Base-by-base conservation (phyloP, 2,888 invertebrate genomes). In the Lomographa bimaculata region DNA sequence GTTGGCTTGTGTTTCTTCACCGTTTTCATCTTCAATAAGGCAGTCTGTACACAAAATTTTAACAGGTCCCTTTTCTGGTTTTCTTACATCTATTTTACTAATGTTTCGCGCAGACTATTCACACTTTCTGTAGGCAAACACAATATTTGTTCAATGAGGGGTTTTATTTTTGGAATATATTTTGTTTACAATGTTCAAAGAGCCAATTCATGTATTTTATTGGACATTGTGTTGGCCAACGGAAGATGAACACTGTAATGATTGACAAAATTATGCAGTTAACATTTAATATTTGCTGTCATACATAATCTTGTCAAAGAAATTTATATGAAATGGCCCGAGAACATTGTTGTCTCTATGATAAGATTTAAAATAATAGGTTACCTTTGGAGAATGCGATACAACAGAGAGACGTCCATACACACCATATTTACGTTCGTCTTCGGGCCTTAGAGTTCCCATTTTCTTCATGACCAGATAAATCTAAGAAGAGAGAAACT, bases 381-480 rank as follows among this genome's bases (percentile, higher is more conserved):
- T 42, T 65, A 84, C 84, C 82, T 85, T 85, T 48, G 82, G 75
- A 30, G 82, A 62, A 58, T 67, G 70, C 16, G 86, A 73, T 18
- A 85, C 68, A 25, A 79, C 72, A 19, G 86, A 79, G 12, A 86
- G 71, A 45, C 89, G 83, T 24, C 87, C 91, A 59, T 92, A 92
- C 29, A 91, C 87, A 25, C 91, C 92, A 62, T 93, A 93, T 64
- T 93, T 93, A 30, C 90, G 87, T 66, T 93, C 92, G 56, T 93
- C 93, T 46, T 91, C 91, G 1, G 92, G 90, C 52, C 92, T 79
- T 33, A 94, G 67, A 1, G 91, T 91, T 37, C 93, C 93, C 79
- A 93, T 93, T 70, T 91, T 91, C 69, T 92, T 93, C 91, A 94
- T 91, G 0, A 92, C 91, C 58, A 91, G 82, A 65, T 93, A 93